Evolutionary conservation across 2,113 vertebrate species (phyloP).

Genomic region (Chamaetylas fuelleborni): DNA sequence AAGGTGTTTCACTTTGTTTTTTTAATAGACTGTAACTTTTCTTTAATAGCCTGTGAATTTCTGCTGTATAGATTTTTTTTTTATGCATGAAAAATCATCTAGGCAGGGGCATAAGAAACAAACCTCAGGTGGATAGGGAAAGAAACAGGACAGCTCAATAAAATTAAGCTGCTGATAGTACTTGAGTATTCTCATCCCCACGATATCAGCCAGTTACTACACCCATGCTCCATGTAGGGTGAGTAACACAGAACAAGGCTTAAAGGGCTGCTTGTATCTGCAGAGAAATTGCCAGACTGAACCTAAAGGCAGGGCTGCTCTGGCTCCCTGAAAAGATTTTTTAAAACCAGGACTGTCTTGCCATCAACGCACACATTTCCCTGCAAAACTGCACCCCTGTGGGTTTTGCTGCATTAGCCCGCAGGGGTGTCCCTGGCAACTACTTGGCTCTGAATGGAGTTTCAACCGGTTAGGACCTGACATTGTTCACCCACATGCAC

Average conservation of each 20-base stretch:
- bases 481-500: background rate
- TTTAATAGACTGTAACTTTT: background rate
- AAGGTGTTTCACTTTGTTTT: background rate
- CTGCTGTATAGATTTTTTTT: background rate
- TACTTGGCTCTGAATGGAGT: background rate
- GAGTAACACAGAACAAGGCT: background rate
- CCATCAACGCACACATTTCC: background rate
- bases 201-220: fast-evolving
- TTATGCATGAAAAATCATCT: background rate
- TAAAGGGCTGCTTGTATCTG: background rate
- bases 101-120: background rate
- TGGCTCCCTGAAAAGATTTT: background rate
- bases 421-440: background rate
- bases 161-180: background rate
- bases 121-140: background rate
- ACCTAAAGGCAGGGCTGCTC: background rate
- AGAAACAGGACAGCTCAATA: background rate
- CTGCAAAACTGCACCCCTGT: fast-evolving
- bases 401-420: background rate
- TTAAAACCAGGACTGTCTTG: background rate
- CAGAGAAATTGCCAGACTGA: background rate
- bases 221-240: fast-evolving
- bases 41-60: background rate
- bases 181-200: background rate
- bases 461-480: background rate